phyloP scores from a whole-genome alignment of 2,113 vertebrate genomes.

The Oostethus manadensis region DNA sequence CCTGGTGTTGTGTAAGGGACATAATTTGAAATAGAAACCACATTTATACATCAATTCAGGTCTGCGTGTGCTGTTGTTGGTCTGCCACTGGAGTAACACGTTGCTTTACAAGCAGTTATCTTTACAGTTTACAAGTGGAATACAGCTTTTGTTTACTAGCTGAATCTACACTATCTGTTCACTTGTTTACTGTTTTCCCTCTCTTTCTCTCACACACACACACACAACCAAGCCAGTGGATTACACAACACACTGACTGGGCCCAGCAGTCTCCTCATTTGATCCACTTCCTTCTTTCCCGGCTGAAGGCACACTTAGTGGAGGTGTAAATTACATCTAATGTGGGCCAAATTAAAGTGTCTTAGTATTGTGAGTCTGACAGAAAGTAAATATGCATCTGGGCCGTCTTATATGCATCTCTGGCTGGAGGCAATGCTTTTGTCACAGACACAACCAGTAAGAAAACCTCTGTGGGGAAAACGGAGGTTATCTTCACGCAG shows the following conservation, averaged over 20 bases:
- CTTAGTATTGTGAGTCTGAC: slow-evolving; percentile 51
- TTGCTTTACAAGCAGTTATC: slow-evolving; percentile 48
- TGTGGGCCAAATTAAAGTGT: slow-evolving; percentile 46
- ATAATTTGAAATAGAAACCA: slow-evolving; percentile 16
- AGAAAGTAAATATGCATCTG: slow-evolving; percentile 60
- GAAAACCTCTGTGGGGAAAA: slow-evolving; percentile 51
- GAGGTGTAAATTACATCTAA: slow-evolving; percentile 48
- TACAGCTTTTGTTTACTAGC: not conserved
- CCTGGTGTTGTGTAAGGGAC: slow-evolving; percentile 3
- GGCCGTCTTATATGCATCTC: slow-evolving; percentile 63
- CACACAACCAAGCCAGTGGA: slow-evolving; percentile 36
- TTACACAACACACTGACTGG: slow-evolving; percentile 55
- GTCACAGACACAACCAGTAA: too few species aligned
- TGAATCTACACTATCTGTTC: slow-evolving; percentile 4
- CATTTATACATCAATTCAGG: slow-evolving; percentile 22
- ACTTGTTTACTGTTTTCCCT: slow-evolving; percentile 44
- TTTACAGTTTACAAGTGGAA: slow-evolving; percentile 58
- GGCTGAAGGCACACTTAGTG: slow-evolving; percentile 39
- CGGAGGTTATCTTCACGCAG: slow-evolving; percentile 36
- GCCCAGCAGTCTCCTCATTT: slow-evolving; percentile 49
- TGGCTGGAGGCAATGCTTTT: slow-evolving; percentile 60
- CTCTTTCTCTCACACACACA: slow-evolving; percentile 9
- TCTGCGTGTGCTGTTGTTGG: slow-evolving; percentile 34
- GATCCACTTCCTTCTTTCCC: slow-evolving; percentile 32
- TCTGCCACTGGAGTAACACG: slow-evolving; percentile 49